Evolutionary conservation across 2,797 vertebrate species (phyloP).

Genomic region (Ptychadena robeensis): DNA sequence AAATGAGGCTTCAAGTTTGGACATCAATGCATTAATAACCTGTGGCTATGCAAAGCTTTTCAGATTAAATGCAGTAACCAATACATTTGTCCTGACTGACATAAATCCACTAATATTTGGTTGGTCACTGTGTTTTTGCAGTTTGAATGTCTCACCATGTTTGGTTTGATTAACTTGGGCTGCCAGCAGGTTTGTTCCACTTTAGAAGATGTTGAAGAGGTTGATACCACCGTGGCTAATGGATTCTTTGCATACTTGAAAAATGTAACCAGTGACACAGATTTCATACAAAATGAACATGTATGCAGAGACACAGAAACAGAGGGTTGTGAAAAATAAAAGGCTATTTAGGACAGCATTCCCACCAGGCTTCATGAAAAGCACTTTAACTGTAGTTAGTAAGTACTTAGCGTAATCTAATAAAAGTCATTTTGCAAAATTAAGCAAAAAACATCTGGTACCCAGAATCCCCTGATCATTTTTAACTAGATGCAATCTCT

Average conservation of each 20-base stretch:
- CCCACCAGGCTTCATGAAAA: conserved; percentile 79
- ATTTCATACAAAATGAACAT: neutral
- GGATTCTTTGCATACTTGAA: neutral
- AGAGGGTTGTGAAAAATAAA: conserved; percentile 60
- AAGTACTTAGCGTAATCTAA: conserved; percentile 85
- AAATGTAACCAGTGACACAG: neutral
- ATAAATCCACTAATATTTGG: neutral
- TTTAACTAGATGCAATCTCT: conserved; percentile 83
- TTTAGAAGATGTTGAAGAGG: neutral
- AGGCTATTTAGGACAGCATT: conserved; percentile 79
- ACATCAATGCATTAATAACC: too few species aligned
- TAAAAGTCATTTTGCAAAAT: conserved; percentile 87
- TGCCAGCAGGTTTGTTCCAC: neutral
- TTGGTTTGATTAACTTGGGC: neutral
- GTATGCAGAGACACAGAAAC: neutral
- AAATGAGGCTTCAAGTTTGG: neutral
- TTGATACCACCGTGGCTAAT: neutral
- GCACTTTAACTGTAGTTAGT: conserved; percentile 86
- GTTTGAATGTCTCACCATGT: neutral
- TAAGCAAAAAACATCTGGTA: conserved; percentile 88
- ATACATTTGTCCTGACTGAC: neutral
- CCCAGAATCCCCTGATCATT: conserved; percentile 86
- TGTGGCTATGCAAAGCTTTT: neutral
- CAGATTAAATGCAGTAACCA: too few species aligned
- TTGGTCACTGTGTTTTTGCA: neutral